Evolutionary conservation across 2,113 vertebrate genomes (phyloP).

Genomic region (Cisticola juncidis): DNA sequence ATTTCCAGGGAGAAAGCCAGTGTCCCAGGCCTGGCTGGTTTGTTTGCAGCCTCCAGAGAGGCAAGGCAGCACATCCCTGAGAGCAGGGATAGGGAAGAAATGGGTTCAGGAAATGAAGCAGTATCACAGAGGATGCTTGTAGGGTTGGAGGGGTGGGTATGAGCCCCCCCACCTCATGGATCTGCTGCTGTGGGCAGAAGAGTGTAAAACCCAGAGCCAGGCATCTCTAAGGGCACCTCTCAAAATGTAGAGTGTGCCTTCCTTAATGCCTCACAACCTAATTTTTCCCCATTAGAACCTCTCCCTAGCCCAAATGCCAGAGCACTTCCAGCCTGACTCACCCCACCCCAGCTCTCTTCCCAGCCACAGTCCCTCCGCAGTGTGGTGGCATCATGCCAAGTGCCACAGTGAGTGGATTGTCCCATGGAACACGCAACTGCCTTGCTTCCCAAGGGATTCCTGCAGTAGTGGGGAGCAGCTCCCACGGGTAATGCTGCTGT

Average conservation of each 20-base stretch:
- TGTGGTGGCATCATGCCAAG: background rate
- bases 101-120: background rate
- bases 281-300: background rate
- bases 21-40: background rate
- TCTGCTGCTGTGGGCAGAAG: background rate
- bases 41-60: conserved; percentile 4
- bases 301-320: background rate
- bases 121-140: rapidly evolving
- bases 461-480: background rate
- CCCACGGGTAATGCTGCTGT: background rate
- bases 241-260: background rate
- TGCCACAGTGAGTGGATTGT: background rate
- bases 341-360: background rate
- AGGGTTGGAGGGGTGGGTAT: background rate
- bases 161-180: background rate
- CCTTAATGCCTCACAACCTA: background rate
- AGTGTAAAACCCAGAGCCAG: background rate
- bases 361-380: background rate
- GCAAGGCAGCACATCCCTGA: rapidly evolving
- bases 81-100: background rate
- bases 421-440: background rate
- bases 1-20: background rate
- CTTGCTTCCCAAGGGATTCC: background rate
- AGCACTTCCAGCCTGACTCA: background rate
- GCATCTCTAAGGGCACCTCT: background rate